A percentile compares a stretch with the other conserved stretches of the same genome.
Conservation (phyloP, 1,140 invertebrate species). For the Palaemon carinicauda region DNA sequence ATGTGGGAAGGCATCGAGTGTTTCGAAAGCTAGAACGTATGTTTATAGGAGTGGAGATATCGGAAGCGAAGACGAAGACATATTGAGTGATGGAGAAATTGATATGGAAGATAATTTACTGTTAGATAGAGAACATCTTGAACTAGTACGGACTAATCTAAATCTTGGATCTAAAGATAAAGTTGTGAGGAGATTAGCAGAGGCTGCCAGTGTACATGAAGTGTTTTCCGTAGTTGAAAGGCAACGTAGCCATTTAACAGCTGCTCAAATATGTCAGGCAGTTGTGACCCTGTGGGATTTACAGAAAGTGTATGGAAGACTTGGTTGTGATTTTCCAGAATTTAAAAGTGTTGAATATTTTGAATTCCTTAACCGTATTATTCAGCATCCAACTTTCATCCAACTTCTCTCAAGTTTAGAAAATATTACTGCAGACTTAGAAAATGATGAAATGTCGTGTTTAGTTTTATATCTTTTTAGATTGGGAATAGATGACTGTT, state of each 20-base stretch:
- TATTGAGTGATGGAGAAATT: constrained; percentile 40
- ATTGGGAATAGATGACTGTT: constrained; percentile 9
- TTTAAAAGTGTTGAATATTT: neutral
- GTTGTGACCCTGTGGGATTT: constrained; percentile 42
- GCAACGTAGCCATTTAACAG: neutral
- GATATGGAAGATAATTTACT: neutral
- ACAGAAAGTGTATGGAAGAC: constrained; percentile 37
- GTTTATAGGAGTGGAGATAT: neutral
- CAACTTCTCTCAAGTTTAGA: constrained; percentile 7
- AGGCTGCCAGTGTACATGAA: constrained; percentile 42
- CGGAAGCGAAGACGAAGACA: neutral
- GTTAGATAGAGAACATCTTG: constrained; percentile 22
- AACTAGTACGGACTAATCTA: constrained; percentile 9
- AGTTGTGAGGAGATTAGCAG: constrained; percentile 11
- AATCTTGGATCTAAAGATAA: constrained; percentile 10
- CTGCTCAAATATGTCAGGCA: constrained; percentile 21
- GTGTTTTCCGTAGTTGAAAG: constrained; percentile 38
- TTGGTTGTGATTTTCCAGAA: neutral
- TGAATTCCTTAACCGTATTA: constrained; percentile 27
- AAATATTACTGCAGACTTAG: constrained; percentile 7
- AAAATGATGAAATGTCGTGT: constrained; percentile 26
- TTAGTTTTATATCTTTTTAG: constrained; percentile 31
- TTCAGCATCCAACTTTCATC: constrained; percentile 12
- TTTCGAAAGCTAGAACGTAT: neutral
- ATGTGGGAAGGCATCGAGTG: too few species aligned